Base-by-base conservation (phyloP, 2,797 vertebrate genomes). In the Tokudaia muenninki region DNA sequence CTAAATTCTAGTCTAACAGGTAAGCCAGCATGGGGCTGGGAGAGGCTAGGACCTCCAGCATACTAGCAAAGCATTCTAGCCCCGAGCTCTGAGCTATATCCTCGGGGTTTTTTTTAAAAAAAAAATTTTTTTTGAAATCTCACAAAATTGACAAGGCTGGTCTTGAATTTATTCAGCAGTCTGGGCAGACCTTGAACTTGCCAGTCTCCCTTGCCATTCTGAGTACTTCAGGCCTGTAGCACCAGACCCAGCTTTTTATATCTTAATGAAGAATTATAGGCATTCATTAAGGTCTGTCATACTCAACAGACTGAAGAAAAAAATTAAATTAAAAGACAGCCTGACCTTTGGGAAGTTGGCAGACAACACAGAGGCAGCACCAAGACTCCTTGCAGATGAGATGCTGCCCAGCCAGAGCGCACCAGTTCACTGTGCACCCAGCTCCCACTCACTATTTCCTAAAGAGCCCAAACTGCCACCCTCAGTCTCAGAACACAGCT, bases 291-390 rank as follows among this genome's bases (percentile, higher is more conserved):
- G 47, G 83, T 75, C 84, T 92, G 84, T 88, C 92, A 93, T 52
- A 87, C n/a, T 94, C 59, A 95, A 95, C n/a, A 84, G 21, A 88
- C 52, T 96, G 52, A 96, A 79, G 67, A 89, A 92, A 65, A 89
- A 95, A 90, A 74, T 86, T 21, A 55, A 94, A 94, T 74, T 44
- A 87, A 81, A 94, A 92, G 47, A 86, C 17, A 86, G 79, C 22
- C 79, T 90, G 81, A 88, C 78, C 89, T 84, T 92, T 78, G 47
- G 44, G 21, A 80, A 84, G 44, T 13, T 78, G 72, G 78, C 63
- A 96, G 37, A 61, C 91, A 77, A 92, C 77, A 91, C 0, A 84
- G 47, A 61, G 81, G 67, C 67, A 63, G 70, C 29, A 79, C 92
- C 93, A 93, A 93, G 74, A 65, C 70, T 81, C 47, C 41, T 89